These are phyloP conservation scores for Spialia ferax DNA, from an alignment of 2,888 invertebrate genomes.

Conservation along the genomic window DNA sequence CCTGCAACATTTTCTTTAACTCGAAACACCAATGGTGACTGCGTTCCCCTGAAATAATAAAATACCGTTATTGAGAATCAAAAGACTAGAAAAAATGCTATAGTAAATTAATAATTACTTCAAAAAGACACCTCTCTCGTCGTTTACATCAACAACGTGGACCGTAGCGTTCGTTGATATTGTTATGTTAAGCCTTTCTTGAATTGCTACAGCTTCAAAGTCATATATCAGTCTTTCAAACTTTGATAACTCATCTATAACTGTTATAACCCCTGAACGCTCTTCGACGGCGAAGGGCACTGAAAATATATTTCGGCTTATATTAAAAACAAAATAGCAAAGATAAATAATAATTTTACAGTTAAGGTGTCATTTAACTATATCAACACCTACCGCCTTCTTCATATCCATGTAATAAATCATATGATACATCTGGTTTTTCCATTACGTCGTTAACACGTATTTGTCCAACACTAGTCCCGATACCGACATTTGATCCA, in stretches of 20 bases:
- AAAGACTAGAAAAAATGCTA: constrained; percentile 36
- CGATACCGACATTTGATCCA: constrained; percentile 93
- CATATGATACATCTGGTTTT: constrained; percentile 90
- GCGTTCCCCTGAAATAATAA: constrained; percentile 86
- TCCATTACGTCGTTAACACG: constrained; percentile 91
- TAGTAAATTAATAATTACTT: constrained; percentile 70
- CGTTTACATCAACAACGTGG: constrained; percentile 92
- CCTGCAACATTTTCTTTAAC: constrained; percentile 92
- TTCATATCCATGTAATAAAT: constrained; percentile 93
- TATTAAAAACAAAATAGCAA: too few relatives aligned
- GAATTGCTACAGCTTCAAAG: constrained; percentile 93
- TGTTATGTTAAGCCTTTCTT: constrained; percentile 86
- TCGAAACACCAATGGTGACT: constrained; percentile 91
- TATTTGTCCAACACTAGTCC: constrained; percentile 95
- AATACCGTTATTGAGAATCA: constrained; percentile 47
- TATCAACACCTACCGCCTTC: constrained; percentile 89
- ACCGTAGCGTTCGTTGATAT: constrained; percentile 94
- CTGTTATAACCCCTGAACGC: constrained; percentile 94
- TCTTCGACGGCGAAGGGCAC: constrained; percentile 98
- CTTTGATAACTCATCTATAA: constrained; percentile 91
- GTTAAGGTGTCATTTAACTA: neutral
- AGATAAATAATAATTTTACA: too few relatives aligned
- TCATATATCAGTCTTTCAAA: constrained; percentile 90
- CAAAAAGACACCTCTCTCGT: constrained; percentile 89
- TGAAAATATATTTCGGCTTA: constrained; percentile 65